Evolutionary conservation across 2,888 invertebrate genomes (phyloP).

Genomic region (Diploptera punctata): DNA sequence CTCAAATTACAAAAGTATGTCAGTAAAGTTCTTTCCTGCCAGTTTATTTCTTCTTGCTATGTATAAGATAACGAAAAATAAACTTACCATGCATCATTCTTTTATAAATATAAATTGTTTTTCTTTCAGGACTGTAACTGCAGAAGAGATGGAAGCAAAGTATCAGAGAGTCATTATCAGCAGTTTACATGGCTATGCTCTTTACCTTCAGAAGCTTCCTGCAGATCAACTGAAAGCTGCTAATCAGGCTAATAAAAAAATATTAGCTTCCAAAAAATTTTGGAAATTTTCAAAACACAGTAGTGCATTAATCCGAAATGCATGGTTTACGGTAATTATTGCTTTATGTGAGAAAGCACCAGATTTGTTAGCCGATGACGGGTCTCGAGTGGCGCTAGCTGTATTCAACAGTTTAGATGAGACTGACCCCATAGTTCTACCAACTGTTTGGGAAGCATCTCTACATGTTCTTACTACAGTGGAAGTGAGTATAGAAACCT

Average conservation of each 20-base stretch:
- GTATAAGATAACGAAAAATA: no score
- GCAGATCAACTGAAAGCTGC: constrained; percentile 60
- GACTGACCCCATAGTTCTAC: constrained; percentile 68
- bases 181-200: constrained; percentile 69
- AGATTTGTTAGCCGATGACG: constrained; percentile 61
- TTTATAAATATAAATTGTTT: no score
- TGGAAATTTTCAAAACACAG: constrained; percentile 74
- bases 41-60: no score
- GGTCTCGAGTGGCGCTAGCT: constrained; percentile 60
- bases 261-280: constrained; percentile 68
- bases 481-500: constrained; percentile 54
- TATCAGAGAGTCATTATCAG: constrained; percentile 70
- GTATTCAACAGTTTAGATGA: constrained; percentile 73
- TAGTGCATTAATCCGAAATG: constrained; percentile 52
- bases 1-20: no score
- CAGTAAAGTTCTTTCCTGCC: no score
- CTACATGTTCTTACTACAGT: constrained; percentile 66
- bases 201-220: constrained; percentile 65
- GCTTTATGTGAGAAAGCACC: constrained; percentile 65
- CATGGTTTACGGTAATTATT: constrained; percentile 71
- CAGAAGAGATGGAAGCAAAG: constrained; percentile 73
- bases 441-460: constrained; percentile 77
- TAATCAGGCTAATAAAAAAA: constrained; percentile 58
- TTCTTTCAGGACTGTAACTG: constrained; percentile 46
- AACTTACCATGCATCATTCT: no score